A percentile compares a stretch with the other conserved stretches of the same genome.
Evolutionary conservation across 2,888 invertebrate genomes (phyloP).

Genomic region (Punctoribates punctum): DNA sequence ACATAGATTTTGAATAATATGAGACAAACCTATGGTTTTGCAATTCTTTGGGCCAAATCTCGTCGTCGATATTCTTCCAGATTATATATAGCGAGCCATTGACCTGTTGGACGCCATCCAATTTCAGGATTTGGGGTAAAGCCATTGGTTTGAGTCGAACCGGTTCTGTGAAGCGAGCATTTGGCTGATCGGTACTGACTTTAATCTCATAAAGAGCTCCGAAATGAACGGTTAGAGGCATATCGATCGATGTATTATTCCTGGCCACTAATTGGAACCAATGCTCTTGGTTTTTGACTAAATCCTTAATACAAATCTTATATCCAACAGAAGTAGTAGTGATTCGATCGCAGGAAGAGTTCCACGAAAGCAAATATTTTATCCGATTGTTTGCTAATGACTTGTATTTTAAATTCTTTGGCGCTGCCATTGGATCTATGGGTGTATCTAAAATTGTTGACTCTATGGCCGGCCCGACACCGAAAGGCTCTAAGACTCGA

Average conservation of each 20-base stretch:
- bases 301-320: slow-evolving; percentile 58
- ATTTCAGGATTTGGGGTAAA: slow-evolving; percentile 63
- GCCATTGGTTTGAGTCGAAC: slow-evolving; percentile 59
- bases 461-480: slow-evolving; percentile 60
- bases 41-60: slow-evolving; percentile 47
- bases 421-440: slow-evolving; percentile 64
- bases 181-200: slow-evolving; percentile 55
- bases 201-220: slow-evolving; percentile 60
- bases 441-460: slow-evolving; percentile 62
- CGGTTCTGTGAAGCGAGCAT: slow-evolving; percentile 57
- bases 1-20: background rate
- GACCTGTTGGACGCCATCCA: slow-evolving; percentile 61
- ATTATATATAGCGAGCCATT: slow-evolving; percentile 64
- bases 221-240: slow-evolving; percentile 53
- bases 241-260: slow-evolving; percentile 1
- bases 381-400: slow-evolving; percentile 48
- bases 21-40: slow-evolving; percentile 46
- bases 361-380: slow-evolving; percentile 65
- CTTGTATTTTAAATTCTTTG: slow-evolving; percentile 63
- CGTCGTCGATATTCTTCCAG: slow-evolving; percentile 60
- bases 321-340: slow-evolving; percentile 59
- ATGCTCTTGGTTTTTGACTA: slow-evolving; percentile 20
- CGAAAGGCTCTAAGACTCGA: slow-evolving; percentile 63
- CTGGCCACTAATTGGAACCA: slow-evolving; percentile 22
- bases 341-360: slow-evolving; percentile 62